These are phyloP conservation scores for Scolopax bukidnonensis DNA, from an alignment of 2,797 vertebrate genomes.

Conservation along the genomic window DNA sequence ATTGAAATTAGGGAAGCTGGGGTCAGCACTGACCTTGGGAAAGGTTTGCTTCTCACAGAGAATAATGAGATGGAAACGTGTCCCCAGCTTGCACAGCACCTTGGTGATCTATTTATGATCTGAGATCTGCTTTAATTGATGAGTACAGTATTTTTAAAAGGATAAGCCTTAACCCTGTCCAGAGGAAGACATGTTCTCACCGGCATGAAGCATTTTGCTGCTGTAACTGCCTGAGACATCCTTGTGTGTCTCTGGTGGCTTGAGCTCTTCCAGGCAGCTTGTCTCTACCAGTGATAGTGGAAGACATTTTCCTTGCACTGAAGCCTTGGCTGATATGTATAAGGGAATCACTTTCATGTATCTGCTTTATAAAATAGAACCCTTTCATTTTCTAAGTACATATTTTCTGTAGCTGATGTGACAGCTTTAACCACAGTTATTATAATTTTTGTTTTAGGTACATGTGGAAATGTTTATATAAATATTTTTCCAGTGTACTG, in stretches of 20 bases:
- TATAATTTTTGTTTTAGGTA: slow-evolving; percentile 27
- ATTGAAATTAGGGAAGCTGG: background rate
- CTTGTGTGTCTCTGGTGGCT: background rate
- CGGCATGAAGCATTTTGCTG: background rate
- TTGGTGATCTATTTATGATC: background rate
- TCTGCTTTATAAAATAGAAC: background rate
- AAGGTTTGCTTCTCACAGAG: background rate
- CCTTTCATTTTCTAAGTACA: background rate
- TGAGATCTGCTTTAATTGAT: background rate
- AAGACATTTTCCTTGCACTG: background rate
- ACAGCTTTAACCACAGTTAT: slow-evolving; percentile 21
- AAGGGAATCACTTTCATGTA: background rate
- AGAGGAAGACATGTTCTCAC: background rate
- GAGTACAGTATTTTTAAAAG: background rate
- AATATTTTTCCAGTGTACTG: background rate
- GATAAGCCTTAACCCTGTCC: background rate
- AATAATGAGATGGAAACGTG: background rate
- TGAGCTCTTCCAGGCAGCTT: background rate
- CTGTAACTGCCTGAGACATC: background rate
- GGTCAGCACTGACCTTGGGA: background rate
- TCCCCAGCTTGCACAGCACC: background rate
- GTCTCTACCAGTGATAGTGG: background rate
- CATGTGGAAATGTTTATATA: background rate
- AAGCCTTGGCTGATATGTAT: background rate
- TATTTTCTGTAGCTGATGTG: slow-evolving; percentile 1